Conservation (phyloP, 2,113 vertebrate genomes). For the Hippopotamus amphibius region DNA sequence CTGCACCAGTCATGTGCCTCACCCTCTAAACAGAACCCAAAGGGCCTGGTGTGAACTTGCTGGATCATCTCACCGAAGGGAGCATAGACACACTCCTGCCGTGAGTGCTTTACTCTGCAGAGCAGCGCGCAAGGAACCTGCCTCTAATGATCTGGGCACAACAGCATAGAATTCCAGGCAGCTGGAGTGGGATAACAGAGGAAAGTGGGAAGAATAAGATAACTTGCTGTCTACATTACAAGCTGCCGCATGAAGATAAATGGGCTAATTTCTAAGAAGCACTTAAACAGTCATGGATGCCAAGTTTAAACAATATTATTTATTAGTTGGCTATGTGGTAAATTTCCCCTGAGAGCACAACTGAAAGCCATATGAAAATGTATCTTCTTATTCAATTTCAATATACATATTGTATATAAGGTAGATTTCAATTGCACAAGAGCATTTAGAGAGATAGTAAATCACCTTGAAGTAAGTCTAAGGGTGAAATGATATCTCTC, state of each 20-base stretch:
- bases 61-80: neutral
- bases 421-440: slow-evolving; percentile 48
- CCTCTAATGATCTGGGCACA: rapidly evolving
- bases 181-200: neutral
- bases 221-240: slow-evolving; percentile 65
- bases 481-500: neutral
- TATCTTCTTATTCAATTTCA: slow-evolving; percentile 66
- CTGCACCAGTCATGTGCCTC: neutral
- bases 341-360: slow-evolving; percentile 66
- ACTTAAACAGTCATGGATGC: slow-evolving; percentile 73
- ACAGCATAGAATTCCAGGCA: neutral
- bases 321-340: slow-evolving; percentile 73
- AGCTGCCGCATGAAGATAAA: slow-evolving; percentile 73
- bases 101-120: neutral
- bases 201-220: slow-evolving; percentile 34
- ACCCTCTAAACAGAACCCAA: neutral
- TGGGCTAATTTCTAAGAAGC: slow-evolving; percentile 78
- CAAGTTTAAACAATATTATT: slow-evolving; percentile 78
- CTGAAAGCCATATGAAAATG: slow-evolving; percentile 57
- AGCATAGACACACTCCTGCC: rapidly evolving
- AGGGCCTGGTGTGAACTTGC: neutral
- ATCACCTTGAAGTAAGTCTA: slow-evolving; percentile 19
- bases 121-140: neutral
- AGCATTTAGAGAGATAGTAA: slow-evolving; percentile 16
- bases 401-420: slow-evolving; percentile 28